Base-by-base conservation (phyloP, 2,888 invertebrate genomes). In the Orthosia incerta region DNA sequence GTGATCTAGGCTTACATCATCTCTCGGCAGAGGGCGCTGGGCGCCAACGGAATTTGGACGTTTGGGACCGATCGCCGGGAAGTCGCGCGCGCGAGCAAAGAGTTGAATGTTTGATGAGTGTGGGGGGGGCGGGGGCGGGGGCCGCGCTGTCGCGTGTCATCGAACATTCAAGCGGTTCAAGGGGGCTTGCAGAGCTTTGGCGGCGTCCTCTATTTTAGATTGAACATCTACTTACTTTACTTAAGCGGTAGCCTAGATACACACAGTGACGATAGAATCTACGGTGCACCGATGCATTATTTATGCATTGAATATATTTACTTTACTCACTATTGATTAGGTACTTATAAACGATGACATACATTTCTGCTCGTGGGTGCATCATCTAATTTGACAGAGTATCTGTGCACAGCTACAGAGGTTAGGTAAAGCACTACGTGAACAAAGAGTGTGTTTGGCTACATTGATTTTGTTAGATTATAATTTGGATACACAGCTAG, bases 101-200 rank as follows among this genome's bases (percentile, higher is more conserved):
- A 96, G 96, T 96, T 96, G 96, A 96, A 96, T 96, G 96, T 96
- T 96, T 96, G 96, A 96, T 96, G 96, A 96, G 95, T 95, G 95
- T 95, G 94, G 83, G 86, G 84, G 82, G 87, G 82, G 80, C 79
- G 82, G 84, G 88, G 82, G 82, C 80, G 79, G 79, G 80, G 77
- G 82, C 79, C 79, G 84, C 82, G 80, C 83, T 73, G 71, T 79
- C 93, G 95, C 94, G 95, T 93, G 89, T 95, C 96, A 96, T 96
- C 96, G 95, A 96, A 96, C 96, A 96, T 96, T 96, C 96, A 96
- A 95, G 91, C 86, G 86, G 83, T 83, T 74, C 57, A 64, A 88
- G 64, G 67, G 68, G 72, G 79, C 71, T 61, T 62, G 71, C 69
- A 70, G 74, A 74, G 76, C 80, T 76, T 76, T 71, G 71, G 74